A percentile compares a stretch with the other conserved stretches of the same genome.
phyloP scores from a whole-genome alignment of 2,888 invertebrate genomes.

The Apodemia duryi region DNA sequence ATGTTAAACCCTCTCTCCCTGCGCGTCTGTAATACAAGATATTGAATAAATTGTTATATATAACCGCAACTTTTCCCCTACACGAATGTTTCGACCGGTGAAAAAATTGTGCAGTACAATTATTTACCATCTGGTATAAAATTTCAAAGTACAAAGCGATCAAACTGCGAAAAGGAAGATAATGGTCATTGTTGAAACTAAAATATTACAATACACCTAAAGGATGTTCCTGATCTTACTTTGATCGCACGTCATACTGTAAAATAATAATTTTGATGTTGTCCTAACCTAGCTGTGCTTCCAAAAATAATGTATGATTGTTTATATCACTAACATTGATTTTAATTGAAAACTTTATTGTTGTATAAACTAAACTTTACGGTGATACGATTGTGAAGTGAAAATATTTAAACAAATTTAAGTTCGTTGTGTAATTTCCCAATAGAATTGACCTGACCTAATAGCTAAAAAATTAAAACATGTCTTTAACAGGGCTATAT shows the following conservation, averaged over 20 bases:
- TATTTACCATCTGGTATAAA: not conserved
- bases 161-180: no score
- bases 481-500: no score
- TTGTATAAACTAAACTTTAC: no score
- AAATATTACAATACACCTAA: not conserved
- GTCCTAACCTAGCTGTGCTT: not conserved
- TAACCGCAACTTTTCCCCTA: not conserved
- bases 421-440: not conserved
- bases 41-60: not conserved
- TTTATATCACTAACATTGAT: no score
- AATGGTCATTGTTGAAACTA: not conserved
- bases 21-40: not conserved
- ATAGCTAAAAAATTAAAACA: no score
- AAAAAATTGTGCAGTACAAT: not conserved
- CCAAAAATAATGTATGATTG: not conserved
- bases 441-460: not conserved
- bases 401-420: no score
- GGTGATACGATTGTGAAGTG: no score
- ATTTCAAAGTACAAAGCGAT: not conserved
- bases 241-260: not conserved
- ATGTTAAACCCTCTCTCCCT: conserved; percentile 4
- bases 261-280: not conserved
- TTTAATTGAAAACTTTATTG: no score
- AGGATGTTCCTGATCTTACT: not conserved
- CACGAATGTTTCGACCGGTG: not conserved